phyloP scores from a whole-genome alignment of 1,140 invertebrate species.

The Thalassaphorura encarpata region DNA sequence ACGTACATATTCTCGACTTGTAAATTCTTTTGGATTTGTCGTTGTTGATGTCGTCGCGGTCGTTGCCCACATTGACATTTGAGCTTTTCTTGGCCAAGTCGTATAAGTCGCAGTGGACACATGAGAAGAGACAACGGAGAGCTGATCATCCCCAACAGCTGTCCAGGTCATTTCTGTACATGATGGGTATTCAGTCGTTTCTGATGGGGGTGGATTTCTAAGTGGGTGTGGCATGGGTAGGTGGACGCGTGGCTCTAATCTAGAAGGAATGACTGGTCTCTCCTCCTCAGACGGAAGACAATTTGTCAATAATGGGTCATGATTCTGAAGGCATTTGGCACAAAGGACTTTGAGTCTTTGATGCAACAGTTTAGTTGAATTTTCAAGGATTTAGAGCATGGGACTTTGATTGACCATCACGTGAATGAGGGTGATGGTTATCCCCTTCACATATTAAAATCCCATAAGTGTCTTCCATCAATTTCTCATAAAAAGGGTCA shows the following conservation, averaged over 20 bases:
- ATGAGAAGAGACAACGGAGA: slow-evolving; percentile 15
- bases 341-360: slow-evolving; percentile 29
- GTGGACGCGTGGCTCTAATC: not conserved
- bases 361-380: too few species aligned
- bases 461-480: slow-evolving; percentile 32
- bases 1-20: slow-evolving; percentile 28
- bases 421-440: too few species aligned
- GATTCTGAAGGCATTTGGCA: slow-evolving; percentile 32
- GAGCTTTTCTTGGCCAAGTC: slow-evolving; percentile 19
- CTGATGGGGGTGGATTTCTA: slow-evolving; percentile 12
- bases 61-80: slow-evolving; percentile 26
- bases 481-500: slow-evolving; percentile 25
- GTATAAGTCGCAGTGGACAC: slow-evolving; percentile 24
- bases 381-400: too few species aligned
- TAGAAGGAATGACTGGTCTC: not conserved
- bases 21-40: slow-evolving; percentile 27
- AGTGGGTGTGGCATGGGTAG: too few species aligned
- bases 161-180: slow-evolving; percentile 31
- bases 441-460: slow-evolving; percentile 33
- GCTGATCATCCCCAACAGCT: slow-evolving; percentile 1
- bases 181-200: slow-evolving; percentile 30
- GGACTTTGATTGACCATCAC: too few species aligned
- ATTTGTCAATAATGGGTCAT: slow-evolving; percentile 30
- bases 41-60: slow-evolving; percentile 16
- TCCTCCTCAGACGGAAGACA: slow-evolving; percentile 23